Percentiles rank a stretch among this genome's conserved stretches.
Evolutionary conservation across 2,113 vertebrate genomes (phyloP).

Genomic region (Sander vitreus): DNA sequence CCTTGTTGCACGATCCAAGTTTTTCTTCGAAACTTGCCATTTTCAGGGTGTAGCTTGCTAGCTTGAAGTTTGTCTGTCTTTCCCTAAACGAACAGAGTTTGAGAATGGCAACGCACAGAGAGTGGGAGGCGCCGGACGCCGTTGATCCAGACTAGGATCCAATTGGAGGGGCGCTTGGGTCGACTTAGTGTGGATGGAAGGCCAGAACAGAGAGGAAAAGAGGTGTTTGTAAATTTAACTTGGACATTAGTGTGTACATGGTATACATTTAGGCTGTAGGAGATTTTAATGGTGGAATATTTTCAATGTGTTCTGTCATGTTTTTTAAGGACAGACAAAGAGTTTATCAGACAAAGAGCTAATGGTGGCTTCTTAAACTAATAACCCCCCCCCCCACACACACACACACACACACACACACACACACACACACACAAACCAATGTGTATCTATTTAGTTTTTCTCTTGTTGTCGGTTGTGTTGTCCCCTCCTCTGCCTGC

Average conservation of each 20-base stretch:
- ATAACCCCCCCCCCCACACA: too few relatives aligned
- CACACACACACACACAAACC: background rate
- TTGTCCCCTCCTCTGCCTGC: constrained; percentile 71
- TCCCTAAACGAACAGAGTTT: too few relatives aligned
- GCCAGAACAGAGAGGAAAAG: background rate
- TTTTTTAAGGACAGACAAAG: background rate
- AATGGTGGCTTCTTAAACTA: constrained; percentile 8
- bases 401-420: background rate
- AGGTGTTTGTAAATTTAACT: background rate
- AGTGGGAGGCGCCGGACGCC: too few relatives aligned
- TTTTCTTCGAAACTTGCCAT: too few relatives aligned
- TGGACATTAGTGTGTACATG: background rate
- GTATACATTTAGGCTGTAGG: background rate
- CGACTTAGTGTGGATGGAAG: background rate
- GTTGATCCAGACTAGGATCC: too few relatives aligned
- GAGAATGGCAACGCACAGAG: too few relatives aligned
- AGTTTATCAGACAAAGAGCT: constrained; percentile 13
- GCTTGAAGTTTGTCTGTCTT: too few relatives aligned
- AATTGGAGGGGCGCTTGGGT: background rate
- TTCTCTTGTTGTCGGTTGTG: constrained; percentile 58
- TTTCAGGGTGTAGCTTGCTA: too few relatives aligned
- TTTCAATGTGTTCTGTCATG: background rate
- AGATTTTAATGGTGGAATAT: background rate
- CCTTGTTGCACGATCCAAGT: too few relatives aligned
- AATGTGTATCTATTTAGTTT: constrained; percentile 45